Evolutionary conservation across 2,113 vertebrate genomes (phyloP), one percentile per base, ranked within the genome.

Genomic region (Ptilorrhoa leucosticta): DNA sequence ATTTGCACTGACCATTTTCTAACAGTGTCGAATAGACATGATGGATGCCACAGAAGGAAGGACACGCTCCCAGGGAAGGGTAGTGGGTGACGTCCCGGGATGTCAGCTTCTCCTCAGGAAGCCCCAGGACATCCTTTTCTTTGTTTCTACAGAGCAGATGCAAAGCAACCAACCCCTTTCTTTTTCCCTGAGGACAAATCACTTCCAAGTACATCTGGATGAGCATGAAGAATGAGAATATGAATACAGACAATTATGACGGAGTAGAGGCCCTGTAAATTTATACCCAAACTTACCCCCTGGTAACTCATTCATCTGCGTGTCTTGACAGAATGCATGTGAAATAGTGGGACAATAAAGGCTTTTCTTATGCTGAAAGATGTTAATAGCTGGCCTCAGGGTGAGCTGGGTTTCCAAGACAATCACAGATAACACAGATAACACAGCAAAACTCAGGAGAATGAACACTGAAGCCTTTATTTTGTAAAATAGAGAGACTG

Each of bases 361-460:
- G 91, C 91, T 87, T 81, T 96, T 97, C 94, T 97, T 95, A 91
- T 94, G 91, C 87, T 95, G 95, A 87, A 89, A 93, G 84, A 96
- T 95, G 96, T 87, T 96, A 96, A 95, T 95, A 92, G 91, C 87
- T 87, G 81, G 91, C 96, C 93, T 85, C 70, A 10, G 91, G 94
- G 93, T 77, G 93, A 85, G 91, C 78, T 93, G 82, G 42, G 66
- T 96, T 96, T 94, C 78, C 91, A 94, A 96, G 87, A 94, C 91
- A 87, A 91, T 96, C 70, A 42, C 40, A 94, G 89, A 96, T 87
- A 89, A 28, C 51, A 13, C 47, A 71, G 68, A 87, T 77, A 89
- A 73, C 33, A 39, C 40, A 44, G 65, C 2, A 1, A 69, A 91
- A 93, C 77, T 89, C 37, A 3, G 56, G 27, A 85, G 70, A 91